Evolutionary conservation across 1,140 invertebrate genomes (phyloP), one percentile per base, ranked within the genome.

Genomic region (Musca vetustissima): DNA sequence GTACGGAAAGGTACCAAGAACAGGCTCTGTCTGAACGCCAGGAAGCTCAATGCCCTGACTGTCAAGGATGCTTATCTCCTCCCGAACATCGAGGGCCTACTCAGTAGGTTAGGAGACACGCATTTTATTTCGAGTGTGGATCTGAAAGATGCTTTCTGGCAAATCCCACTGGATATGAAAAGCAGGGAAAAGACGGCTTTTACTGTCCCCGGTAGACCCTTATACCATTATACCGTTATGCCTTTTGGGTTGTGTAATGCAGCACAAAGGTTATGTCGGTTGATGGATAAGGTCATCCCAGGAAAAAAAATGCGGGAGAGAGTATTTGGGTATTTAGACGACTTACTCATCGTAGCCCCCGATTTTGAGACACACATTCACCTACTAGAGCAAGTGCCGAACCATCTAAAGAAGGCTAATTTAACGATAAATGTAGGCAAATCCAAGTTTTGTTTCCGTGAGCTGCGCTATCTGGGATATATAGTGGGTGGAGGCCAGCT

Each of bases 1-100:
- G 75, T 77, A 1, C 52, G 66, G 59, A 79, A 80, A 21, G 73
- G 75, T 32, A 70, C 70, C 0, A 72, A 72, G 47, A 64, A 70
- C 4, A 48, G 78, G 0, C 72, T 80, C 11, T 81, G 79, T 59
- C 64, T 82, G 1, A 75, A 81, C 68, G 78, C 67, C 49, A 48
- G 80, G 4, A 74, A 74, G 19, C 11, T 80, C 0, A 80, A 83
- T 71, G 14, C n/a, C n/a, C n/a, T n/a, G n/a, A n/a, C n/a, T n/a
- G n/a, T n/a, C n/a, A n/a, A n/a, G n/a, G n/a, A n/a, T n/a, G n/a
- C n/a, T n/a, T n/a, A n/a, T n/a, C n/a, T n/a, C n/a, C n/a, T n/a
- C n/a, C n/a, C n/a, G n/a, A 64, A 67, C n/a, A 73, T 77, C 48
- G 66, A 71, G 7, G 69, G 68, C 0, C 72, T 76, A 15, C 52